Percentiles rank a stretch among this genome's conserved stretches.
Conservation (phyloP, 1,140 invertebrate genomes). For the Globodera ellingtonae region DNA sequence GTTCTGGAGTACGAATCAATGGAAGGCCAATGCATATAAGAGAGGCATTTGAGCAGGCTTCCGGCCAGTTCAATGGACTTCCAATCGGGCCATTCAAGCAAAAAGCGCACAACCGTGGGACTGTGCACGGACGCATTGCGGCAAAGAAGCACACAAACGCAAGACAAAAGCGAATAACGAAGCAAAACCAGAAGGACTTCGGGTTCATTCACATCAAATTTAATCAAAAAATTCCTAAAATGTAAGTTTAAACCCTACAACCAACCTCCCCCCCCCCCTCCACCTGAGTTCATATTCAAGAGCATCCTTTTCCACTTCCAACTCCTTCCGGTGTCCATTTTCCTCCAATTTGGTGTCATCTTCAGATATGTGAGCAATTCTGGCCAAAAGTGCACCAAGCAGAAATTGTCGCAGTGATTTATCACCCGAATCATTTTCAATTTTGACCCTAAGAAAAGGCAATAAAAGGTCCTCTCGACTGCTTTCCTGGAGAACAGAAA, state of each 20-base stretch:
- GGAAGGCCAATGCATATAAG: constrained; percentile 39
- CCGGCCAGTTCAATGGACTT: constrained; percentile 24
- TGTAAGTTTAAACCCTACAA: not conserved
- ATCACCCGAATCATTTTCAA: constrained; percentile 43
- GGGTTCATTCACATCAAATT: constrained; percentile 32
- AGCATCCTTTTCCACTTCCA: constrained; percentile 16
- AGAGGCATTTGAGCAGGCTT: constrained; percentile 35
- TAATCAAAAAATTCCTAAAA: constrained; percentile 45
- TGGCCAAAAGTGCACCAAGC: constrained; percentile 44
- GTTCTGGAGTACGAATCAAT: constrained; percentile 25
- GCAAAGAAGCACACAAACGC: constrained; percentile 39
- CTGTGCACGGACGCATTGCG: constrained; percentile 19
- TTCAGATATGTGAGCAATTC: constrained; percentile 35
- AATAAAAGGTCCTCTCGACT: constrained; percentile 33
- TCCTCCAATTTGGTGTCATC: constrained; percentile 20
- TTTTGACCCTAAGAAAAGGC: constrained; percentile 40
- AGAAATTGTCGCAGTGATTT: constrained; percentile 27
- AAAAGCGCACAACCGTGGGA: constrained; percentile 17
- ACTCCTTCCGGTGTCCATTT: constrained; percentile 12
- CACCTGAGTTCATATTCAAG: constrained; percentile 30
- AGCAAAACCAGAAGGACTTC: constrained; percentile 40
- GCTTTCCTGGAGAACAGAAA: constrained; percentile 36
- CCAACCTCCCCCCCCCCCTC: not conserved
- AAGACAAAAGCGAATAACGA: constrained; percentile 45
- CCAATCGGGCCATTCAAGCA: constrained; percentile 35